phyloP scores from a whole-genome alignment of 1,140 invertebrate species.

The Drosophila virilis region DNA sequence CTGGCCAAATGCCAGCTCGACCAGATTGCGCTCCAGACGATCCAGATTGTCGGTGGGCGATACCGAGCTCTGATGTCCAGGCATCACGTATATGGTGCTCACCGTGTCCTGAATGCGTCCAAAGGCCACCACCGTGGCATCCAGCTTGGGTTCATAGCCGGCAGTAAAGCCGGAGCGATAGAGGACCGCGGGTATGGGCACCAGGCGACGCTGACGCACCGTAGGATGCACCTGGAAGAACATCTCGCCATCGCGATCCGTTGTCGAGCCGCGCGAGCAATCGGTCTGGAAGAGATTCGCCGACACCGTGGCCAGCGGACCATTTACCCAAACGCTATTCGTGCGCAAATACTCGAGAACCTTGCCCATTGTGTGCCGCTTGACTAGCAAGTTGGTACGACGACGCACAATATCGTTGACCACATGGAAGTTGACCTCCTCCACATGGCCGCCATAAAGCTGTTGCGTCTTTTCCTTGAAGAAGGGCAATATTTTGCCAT shows the following conservation, averaged over 20 bases:
- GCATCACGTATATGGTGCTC: conserved; percentile 91
- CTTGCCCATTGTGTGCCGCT: conserved; percentile 90
- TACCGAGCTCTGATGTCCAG: conserved; percentile 90
- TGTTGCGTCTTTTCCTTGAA: conserved; percentile 93
- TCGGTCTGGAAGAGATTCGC: conserved; percentile 93
- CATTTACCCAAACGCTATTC: conserved; percentile 88
- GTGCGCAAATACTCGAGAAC: conserved; percentile 91
- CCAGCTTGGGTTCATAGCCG: conserved; percentile 92
- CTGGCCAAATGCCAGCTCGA: conserved; percentile 87
- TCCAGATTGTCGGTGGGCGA: conserved; percentile 91
- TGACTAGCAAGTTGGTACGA: conserved; percentile 91
- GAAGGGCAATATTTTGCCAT: conserved; percentile 91
- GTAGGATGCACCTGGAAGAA: conserved; percentile 93
- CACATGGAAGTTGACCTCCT: conserved; percentile 92
- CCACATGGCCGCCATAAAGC: conserved; percentile 93
- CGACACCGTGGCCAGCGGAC: conserved; percentile 90
- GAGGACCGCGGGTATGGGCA: conserved; percentile 92
- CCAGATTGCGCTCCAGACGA: conserved; percentile 88
- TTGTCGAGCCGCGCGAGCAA: conserved; percentile 88
- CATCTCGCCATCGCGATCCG: conserved; percentile 91
- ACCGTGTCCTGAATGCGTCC: conserved; percentile 89
- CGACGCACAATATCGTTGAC: conserved; percentile 91
- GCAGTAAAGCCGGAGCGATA: conserved; percentile 91
- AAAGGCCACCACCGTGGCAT: conserved; percentile 91
- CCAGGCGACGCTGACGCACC: conserved; percentile 90